A percentile compares a stretch with the other conserved stretches of the same genome.
phyloP scores from a whole-genome alignment of 2,888 invertebrate genomes.

The Apamea monoglypha region DNA sequence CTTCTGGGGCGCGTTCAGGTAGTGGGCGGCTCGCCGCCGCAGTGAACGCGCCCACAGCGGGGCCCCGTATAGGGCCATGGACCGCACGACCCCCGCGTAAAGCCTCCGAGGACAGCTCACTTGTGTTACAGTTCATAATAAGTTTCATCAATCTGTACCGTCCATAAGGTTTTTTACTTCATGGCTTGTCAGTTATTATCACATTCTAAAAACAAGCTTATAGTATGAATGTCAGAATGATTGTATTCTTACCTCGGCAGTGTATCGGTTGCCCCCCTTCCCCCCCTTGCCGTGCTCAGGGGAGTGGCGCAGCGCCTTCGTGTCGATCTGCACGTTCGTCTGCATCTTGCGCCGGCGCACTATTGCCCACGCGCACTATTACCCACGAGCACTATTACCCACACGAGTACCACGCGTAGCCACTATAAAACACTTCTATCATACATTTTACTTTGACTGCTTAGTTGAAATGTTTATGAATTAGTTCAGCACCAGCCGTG shows the following conservation, averaged over 20 bases:
- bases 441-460: neutral
- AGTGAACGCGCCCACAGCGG: too few relatives aligned
- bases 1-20: too few relatives aligned
- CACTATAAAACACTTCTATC: neutral
- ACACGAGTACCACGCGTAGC: neutral
- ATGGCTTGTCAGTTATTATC: neutral
- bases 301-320: constrained; percentile 91
- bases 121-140: neutral
- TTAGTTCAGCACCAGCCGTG: neutral
- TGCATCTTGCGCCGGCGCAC: constrained; percentile 88
- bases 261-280: constrained; percentile 83
- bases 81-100: too few relatives aligned
- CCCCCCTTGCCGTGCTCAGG: constrained; percentile 91
- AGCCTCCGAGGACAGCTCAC: neutral
- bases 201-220: neutral
- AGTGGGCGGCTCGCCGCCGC: too few relatives aligned
- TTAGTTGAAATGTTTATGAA: neutral
- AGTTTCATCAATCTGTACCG: neutral
- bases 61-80: too few relatives aligned
- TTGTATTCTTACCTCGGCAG: constrained; percentile 87
- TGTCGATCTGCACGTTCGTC: constrained; percentile 94
- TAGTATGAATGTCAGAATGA: neutral
- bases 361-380: neutral
- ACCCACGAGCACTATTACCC: neutral
- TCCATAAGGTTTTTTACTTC: too few relatives aligned